These are phyloP conservation scores for Lamprotornis superbus DNA, from an alignment of 2,113 vertebrate species.

Conservation along the genomic window DNA sequence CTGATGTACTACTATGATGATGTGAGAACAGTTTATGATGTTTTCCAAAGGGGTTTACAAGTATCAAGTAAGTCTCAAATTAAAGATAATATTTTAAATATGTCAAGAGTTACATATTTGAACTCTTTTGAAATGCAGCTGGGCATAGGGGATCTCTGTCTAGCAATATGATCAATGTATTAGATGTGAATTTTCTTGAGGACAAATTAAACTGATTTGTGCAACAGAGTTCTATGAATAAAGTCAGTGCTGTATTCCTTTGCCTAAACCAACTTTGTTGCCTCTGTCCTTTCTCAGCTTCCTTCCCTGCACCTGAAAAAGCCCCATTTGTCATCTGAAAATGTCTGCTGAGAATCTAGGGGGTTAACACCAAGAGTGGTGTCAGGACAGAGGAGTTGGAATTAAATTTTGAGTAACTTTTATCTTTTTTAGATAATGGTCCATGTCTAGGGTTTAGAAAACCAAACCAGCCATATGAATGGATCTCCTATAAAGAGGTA, in stretches of 20 bases:
- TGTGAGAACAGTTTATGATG: conserved; percentile 83
- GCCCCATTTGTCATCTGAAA: background rate
- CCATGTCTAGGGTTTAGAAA: conserved; percentile 92
- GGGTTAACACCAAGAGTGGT: background rate
- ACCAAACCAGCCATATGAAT: conserved; percentile 92
- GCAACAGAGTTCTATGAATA: background rate
- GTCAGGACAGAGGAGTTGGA: background rate
- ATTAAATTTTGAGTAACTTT: background rate
- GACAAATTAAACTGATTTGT: background rate
- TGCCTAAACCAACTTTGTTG: background rate
- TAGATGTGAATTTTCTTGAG: background rate
- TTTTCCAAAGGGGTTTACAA: conserved; percentile 84
- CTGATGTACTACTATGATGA: conserved; percentile 83
- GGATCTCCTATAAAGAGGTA: conserved; percentile 92
- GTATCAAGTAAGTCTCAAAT: conserved; percentile 85
- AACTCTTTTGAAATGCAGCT: background rate
- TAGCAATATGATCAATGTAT: background rate
- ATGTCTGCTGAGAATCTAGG: background rate
- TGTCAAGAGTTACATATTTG: background rate
- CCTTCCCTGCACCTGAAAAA: background rate
- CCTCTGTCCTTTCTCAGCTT: background rate
- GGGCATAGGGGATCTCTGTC: background rate
- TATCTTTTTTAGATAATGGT: conserved; percentile 79
- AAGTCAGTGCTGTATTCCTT: background rate
- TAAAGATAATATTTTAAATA: background rate